These are phyloP conservation scores for Lordiphosa clarofinis DNA, from an alignment of 1,140 invertebrate genomes.

Conservation along the genomic window DNA sequence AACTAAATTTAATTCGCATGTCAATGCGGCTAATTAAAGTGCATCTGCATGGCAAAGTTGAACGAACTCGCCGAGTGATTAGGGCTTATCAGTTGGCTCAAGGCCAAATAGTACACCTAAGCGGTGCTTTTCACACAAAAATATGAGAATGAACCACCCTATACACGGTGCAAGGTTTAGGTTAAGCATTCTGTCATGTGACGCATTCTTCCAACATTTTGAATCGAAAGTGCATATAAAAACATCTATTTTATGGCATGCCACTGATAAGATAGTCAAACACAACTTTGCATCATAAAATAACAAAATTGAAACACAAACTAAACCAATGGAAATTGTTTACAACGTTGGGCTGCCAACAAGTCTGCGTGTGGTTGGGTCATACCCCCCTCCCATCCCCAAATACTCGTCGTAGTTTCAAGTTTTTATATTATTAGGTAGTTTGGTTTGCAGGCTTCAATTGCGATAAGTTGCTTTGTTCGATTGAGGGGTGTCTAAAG, in stretches of 20 bases:
- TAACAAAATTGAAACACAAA: conserved; percentile 24
- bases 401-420: no score
- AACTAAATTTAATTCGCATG: conserved; percentile 75
- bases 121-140: conserved; percentile 29
- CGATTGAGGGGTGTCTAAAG: conserved; percentile 12
- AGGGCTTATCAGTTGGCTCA: conserved; percentile 3
- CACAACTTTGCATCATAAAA: conserved; percentile 61
- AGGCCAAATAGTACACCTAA: conserved; percentile 1
- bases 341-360: not conserved
- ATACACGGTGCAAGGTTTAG: conserved; percentile 8
- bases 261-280: conserved; percentile 49
- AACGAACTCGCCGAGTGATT: conserved; percentile 25
- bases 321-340: conserved; percentile 23
- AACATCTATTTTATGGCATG: conserved; percentile 51
- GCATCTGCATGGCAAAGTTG: conserved; percentile 49
- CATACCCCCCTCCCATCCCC: no score
- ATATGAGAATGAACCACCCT: conserved; percentile 58
- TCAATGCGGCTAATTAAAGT: conserved; percentile 60
- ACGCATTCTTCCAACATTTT: conserved; percentile 11
- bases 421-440: no score
- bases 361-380: no score
- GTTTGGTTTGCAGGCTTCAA: conserved; percentile 1
- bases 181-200: conserved; percentile 31
- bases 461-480: conserved; percentile 35
- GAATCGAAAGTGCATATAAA: conserved; percentile 32